Evolutionary conservation across 1,140 invertebrate genomes (phyloP), one percentile per base, ranked within the genome.

Genomic region (Venustaconcha ellipsiformis): DNA sequence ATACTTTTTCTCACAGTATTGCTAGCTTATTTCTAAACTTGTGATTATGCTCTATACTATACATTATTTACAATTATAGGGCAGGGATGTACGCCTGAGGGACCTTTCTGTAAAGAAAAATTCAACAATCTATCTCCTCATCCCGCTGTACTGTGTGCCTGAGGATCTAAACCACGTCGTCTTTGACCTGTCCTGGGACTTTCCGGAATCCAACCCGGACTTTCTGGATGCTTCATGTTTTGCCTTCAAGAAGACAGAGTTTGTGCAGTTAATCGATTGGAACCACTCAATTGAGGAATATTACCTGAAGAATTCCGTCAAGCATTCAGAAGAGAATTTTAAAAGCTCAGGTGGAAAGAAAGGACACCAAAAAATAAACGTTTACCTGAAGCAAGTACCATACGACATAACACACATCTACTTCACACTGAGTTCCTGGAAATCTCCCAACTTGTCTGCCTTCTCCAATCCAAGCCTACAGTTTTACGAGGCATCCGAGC

Each of bases 391-490:
- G 48, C 56, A 55, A 15, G 71, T 72, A 14, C 71, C 71, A 66
- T 6, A 18, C 17, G 57, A 56, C 17, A 57, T 72, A 14, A 72
- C 62, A 17, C 71, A 72, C 37, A 20, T 72, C 48, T 72, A 72
- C 60, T 72, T 72, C 55, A 72, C 63, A 14, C 56, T 72, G 15
- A 72, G 71, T 57, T 72, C 71, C 8, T 72, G 71, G 71, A 72
- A 64, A 30, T 65, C 71, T 65, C 71, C 71, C 58, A 72, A 66
- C 48, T 64, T 72, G 11, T 72, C 71, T 18, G 71, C 60, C 11
- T 72, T 72, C 20, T 48, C 13, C 30, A 72, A 72, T 56, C 71
- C 71, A 13, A 57, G 48, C 5, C 56, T 72, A 18, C 55, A 57
- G 15, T 72, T 72, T 48, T 72, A 72, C 17, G 71, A 72, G n/a